phyloP scores from a whole-genome alignment of 1,140 invertebrate species.

The Bombus waltoni region DNA sequence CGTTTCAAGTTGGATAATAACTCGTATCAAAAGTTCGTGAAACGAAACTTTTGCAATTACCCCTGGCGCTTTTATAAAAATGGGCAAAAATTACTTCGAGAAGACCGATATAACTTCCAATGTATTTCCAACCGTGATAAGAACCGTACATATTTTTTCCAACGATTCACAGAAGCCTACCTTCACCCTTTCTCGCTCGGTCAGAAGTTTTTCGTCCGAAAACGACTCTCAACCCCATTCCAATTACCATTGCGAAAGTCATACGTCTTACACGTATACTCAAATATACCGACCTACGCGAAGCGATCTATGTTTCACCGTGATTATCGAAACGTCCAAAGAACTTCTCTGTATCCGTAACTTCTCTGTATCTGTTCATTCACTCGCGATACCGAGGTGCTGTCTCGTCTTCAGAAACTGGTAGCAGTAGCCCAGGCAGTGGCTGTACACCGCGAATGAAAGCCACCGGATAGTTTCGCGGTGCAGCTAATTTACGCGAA shows the following conservation, averaged over 20 bases:
- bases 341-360: neutral
- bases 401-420: constrained; percentile 65
- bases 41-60: constrained; percentile 53
- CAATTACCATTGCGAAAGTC: neutral
- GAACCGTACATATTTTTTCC: constrained; percentile 6
- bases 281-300: too few species aligned
- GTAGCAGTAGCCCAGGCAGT: constrained; percentile 32
- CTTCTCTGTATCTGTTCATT: neutral
- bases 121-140: constrained; percentile 23
- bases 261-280: neutral
- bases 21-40: constrained; percentile 45
- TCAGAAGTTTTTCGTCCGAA: neutral
- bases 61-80: constrained; percentile 43
- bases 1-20: constrained; percentile 45
- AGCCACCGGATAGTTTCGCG: constrained; percentile 72
- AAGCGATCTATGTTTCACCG: neutral
- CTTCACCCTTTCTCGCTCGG: neutral
- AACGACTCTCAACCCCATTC: neutral
- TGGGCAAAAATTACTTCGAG: constrained; percentile 27
- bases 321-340: neutral
- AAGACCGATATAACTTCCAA: constrained; percentile 29
- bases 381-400: constrained; percentile 43
- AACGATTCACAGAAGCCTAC: neutral
- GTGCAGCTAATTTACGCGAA: constrained; percentile 80
- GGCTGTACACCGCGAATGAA: constrained; percentile 64